A percentile compares a stretch with the other conserved stretches of the same genome.
Evolutionary conservation across 1,140 invertebrate genomes (phyloP).

Genomic region (Triops cancriformis): DNA sequence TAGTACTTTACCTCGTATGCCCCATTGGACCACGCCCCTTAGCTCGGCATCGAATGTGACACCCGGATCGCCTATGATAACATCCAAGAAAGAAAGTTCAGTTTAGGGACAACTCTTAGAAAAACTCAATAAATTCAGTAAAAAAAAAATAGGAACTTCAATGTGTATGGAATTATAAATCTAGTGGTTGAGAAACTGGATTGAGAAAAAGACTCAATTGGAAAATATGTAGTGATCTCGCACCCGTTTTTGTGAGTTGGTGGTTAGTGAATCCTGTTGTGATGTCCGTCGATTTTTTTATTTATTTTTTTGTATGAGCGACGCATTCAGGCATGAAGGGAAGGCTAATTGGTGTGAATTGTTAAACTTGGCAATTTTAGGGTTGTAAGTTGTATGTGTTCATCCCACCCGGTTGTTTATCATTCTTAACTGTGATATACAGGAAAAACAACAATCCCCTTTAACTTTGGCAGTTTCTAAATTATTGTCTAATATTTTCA

Average conservation of each 20-base stretch:
- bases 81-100: constrained; percentile 22
- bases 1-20: constrained; percentile 1
- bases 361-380: neutral
- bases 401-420: constrained; percentile 4
- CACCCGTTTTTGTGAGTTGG: neutral
- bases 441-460: constrained; percentile 9
- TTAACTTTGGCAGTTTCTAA: neutral
- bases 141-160: neutral
- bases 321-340: neutral
- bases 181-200: neutral
- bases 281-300: neutral
- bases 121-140: neutral
- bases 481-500: too few species aligned
- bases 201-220: neutral
- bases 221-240: neutral
- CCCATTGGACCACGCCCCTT: neutral
- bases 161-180: neutral
- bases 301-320: neutral
- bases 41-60: neutral
- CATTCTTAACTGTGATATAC: constrained; percentile 14
- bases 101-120: neutral
- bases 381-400: neutral
- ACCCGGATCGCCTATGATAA: neutral
- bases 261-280: neutral
- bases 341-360: neutral